Evolutionary conservation across 2,113 vertebrate genomes (phyloP).

Genomic region (Garra rufa): DNA sequence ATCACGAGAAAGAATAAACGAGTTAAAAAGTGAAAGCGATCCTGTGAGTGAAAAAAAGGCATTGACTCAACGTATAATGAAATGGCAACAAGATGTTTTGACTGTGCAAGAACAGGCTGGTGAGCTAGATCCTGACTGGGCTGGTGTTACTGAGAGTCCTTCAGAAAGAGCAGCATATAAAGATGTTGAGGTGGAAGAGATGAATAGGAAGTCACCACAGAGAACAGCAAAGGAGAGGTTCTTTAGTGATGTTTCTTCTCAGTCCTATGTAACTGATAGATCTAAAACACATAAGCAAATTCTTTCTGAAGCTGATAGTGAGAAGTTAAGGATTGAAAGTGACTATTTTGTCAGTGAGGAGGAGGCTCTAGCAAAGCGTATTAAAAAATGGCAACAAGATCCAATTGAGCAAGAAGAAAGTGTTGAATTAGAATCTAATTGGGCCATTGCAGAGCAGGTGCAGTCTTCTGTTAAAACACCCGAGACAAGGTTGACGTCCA

Average conservation of each 20-base stretch:
- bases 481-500: slow-evolving; percentile 26
- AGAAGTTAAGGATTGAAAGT: slow-evolving; percentile 71
- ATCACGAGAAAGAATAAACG: slow-evolving; percentile 73
- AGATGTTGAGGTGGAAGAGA: slow-evolving; percentile 24
- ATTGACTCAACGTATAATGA: slow-evolving; percentile 75
- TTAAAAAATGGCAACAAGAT: slow-evolving; percentile 77
- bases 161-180: slow-evolving; percentile 19
- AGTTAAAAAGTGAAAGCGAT: slow-evolving; percentile 71
- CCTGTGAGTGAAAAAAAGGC: slow-evolving; percentile 76
- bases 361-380: slow-evolving; percentile 73
- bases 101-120: slow-evolving; percentile 69
- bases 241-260: slow-evolving; percentile 29
- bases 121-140: slow-evolving; percentile 61
- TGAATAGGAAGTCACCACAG: slow-evolving; percentile 5
- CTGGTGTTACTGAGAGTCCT: slow-evolving; percentile 27
- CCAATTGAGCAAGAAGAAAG: slow-evolving; percentile 72
- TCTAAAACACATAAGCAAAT: slow-evolving; percentile 23
- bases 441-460: slow-evolving; percentile 64
- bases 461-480: slow-evolving; percentile 48
- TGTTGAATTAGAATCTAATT: slow-evolving; percentile 73
- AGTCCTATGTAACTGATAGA: slow-evolving; percentile 22
- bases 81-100: slow-evolving; percentile 78
- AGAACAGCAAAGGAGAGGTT: slow-evolving; percentile 49
- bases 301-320: slow-evolving; percentile 60
- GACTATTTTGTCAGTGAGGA: slow-evolving; percentile 77